Percentiles rank a stretch among this genome's conserved stretches.
phyloP scores from a whole-genome alignment of 2,888 invertebrate species.

The Hirtodrosophila duncani region DNA sequence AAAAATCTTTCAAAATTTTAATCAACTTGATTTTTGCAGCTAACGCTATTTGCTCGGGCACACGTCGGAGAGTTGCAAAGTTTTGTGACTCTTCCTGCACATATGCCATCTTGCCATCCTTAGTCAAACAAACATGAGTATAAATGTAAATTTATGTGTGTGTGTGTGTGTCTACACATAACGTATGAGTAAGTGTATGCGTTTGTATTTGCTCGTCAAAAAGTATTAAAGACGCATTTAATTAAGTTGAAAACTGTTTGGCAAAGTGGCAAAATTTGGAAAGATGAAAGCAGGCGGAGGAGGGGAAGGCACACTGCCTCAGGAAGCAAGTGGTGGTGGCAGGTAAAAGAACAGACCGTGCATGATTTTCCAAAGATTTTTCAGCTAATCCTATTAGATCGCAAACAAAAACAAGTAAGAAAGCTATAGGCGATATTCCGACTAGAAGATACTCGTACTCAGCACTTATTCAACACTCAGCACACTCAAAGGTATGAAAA shows the following conservation, averaged over 20 bases:
- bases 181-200: neutral
- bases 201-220: slow-evolving; percentile 9
- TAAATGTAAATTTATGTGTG: slow-evolving; percentile 51
- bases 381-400: slow-evolving; percentile 31
- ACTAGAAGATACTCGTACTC: too few relatives aligned
- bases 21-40: slow-evolving; percentile 67
- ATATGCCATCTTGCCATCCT: too few relatives aligned
- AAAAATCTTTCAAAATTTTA: slow-evolving; percentile 71
- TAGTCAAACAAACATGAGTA: slow-evolving; percentile 65
- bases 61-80: slow-evolving; percentile 6
- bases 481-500: too few relatives aligned
- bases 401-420: too few relatives aligned
- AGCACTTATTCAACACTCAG: too few relatives aligned
- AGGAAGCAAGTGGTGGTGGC: too few relatives aligned
- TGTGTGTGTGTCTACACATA: slow-evolving; percentile 26
- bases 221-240: slow-evolving; percentile 71
- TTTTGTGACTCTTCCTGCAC: slow-evolving; percentile 40
- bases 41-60: neutral
- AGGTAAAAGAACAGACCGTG: slow-evolving; percentile 10
- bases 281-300: slow-evolving; percentile 34
- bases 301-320: too few relatives aligned
- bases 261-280: slow-evolving; percentile 36
- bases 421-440: too few relatives aligned
- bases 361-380: slow-evolving; percentile 25
- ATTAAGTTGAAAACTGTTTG: slow-evolving; percentile 70